phyloP scores from a whole-genome alignment of 1,140 invertebrate species.

The Pseudomyrmex flavicornis region DNA sequence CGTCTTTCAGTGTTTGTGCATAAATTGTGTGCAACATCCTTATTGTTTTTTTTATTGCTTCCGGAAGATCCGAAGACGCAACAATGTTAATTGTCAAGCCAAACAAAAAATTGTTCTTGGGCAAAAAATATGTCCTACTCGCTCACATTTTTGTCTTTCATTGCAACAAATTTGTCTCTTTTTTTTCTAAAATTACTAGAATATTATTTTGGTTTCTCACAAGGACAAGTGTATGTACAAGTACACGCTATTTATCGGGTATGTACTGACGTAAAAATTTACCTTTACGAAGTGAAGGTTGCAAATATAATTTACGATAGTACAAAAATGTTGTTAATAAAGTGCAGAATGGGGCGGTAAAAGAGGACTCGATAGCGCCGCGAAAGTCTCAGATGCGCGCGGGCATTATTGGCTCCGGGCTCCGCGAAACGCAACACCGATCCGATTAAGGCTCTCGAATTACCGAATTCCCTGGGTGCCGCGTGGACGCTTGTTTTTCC shows the following conservation, averaged over 20 bases:
- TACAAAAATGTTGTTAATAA: background rate
- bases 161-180: background rate
- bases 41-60: constrained; percentile 61
- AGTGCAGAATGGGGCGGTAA: background rate
- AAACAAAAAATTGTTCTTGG: background rate
- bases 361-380: constrained; percentile 42
- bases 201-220: no score
- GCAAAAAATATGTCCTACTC: constrained; percentile 36
- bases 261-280: background rate
- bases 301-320: background rate
- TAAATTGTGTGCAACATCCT: constrained; percentile 66
- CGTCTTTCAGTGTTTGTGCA: constrained; percentile 48
- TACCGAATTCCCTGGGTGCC: constrained; percentile 72
- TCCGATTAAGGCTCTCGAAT: constrained; percentile 83
- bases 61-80: constrained; percentile 7
- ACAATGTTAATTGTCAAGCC: constrained; percentile 66
- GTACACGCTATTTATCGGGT: no score
- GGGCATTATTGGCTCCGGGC: constrained; percentile 64
- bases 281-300: background rate
- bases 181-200: no score
- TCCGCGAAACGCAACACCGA: constrained; percentile 79
- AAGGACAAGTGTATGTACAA: no score
- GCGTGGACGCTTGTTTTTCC: constrained; percentile 46
- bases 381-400: constrained; percentile 15
- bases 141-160: constrained; percentile 59